Conservation (phyloP, 2,113 vertebrate genomes). For the Catharus bicknelli region DNA sequence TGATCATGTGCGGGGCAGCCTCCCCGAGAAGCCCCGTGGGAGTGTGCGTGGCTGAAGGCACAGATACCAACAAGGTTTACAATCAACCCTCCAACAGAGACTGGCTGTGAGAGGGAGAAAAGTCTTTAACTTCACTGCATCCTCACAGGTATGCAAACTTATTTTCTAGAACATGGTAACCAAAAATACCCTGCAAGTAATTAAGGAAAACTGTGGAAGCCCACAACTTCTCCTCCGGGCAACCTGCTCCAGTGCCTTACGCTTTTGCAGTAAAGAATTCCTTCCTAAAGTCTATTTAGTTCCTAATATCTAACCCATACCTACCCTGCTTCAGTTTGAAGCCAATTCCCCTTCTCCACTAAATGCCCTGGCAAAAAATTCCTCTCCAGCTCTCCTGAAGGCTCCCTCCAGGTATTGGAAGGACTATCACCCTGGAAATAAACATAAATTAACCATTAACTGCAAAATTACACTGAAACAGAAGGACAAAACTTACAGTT, state of each 20-base stretch:
- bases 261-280: background rate
- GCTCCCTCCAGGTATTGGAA: background rate
- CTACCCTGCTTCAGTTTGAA: background rate
- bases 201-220: background rate
- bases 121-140: background rate
- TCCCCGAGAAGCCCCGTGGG: constrained; percentile 81
- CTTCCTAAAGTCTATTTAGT: background rate
- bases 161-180: background rate
- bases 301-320: background rate
- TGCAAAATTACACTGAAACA: background rate
- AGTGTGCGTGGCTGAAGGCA: constrained; percentile 95
- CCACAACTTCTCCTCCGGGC: background rate
- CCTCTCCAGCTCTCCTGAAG: background rate
- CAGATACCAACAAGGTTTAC: constrained; percentile 98
- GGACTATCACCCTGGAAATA: background rate
- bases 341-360: background rate
- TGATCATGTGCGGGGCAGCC: constrained; percentile 84
- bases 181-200: background rate
- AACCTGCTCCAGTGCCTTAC: background rate
- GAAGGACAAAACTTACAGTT: constrained; percentile 83
- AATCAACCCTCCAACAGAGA: constrained; percentile 93
- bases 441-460: background rate
- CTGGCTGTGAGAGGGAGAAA: constrained; percentile 80
- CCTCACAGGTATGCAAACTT: background rate
- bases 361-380: background rate